phyloP scores from a whole-genome alignment of 2,113 vertebrate genomes.

The Oryzias woworae region DNA sequence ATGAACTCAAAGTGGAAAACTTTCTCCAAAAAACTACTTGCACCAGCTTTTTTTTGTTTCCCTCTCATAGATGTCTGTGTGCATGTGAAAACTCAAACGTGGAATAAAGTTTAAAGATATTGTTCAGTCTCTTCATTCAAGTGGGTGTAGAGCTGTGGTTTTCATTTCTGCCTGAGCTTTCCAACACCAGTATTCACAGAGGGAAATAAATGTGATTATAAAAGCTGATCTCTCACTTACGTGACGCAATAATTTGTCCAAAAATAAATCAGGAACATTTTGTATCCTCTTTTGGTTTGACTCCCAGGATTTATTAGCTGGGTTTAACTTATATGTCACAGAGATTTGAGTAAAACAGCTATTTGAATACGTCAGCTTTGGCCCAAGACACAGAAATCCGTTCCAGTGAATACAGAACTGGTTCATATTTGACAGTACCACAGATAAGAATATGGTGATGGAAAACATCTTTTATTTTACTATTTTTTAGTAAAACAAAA shows the following conservation, averaged over 20 bases:
- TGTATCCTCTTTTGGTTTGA: constrained; percentile 43
- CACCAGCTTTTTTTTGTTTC: constrained; percentile 5
- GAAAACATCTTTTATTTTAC: too few relatives aligned
- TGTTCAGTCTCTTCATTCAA: constrained; percentile 23
- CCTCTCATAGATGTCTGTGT: constrained; percentile 1
- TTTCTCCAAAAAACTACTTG: background rate
- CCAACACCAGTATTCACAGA: constrained; percentile 38
- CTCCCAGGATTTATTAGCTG: constrained; percentile 36
- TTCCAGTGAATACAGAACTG: background rate
- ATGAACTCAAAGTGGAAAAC: constrained; percentile 9
- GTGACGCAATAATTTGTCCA: constrained; percentile 49
- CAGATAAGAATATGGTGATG: too few relatives aligned
- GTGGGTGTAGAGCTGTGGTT: constrained; percentile 19
- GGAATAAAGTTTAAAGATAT: background rate
- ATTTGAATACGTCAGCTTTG: constrained; percentile 16
- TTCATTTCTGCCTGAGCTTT: constrained; percentile 49
- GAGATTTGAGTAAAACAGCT: background rate
- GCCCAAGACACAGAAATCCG: background rate
- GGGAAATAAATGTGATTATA: constrained; percentile 66
- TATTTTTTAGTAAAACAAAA: too few relatives aligned
- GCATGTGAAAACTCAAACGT: background rate
- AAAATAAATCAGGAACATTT: constrained; percentile 56
- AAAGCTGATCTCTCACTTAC: constrained; percentile 42
- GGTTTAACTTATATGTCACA: constrained; percentile 43
- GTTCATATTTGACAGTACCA: too few relatives aligned